Evolutionary conservation across 2,888 invertebrate species (phyloP), one percentile per base, ranked within the genome.

Genomic region (Melanchra persicariae): DNA sequence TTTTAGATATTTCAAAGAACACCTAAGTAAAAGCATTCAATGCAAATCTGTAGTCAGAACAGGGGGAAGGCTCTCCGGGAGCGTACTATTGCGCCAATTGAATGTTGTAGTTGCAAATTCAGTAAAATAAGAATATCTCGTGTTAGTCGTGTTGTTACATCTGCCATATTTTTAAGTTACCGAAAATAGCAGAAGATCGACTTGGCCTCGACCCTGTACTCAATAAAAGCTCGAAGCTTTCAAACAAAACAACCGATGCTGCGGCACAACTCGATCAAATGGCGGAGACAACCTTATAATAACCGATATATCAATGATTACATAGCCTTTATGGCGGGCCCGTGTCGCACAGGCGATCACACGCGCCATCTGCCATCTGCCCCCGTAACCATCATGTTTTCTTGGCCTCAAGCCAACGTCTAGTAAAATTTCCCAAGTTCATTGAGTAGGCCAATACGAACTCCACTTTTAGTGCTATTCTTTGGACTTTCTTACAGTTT

Each of bases 401-500:
- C 85, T 90, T 93, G 92, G 91, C 88, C 65, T 78, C 43, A 61
- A 90, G 92, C 92, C 92, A 92, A 87, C 78, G 76, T 84, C 88
- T 88, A 90, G 88, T 87, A 87, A 88, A 88, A 89, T 86, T 87
- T 87, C 85, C 87, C 91, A 91, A 91, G 91, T 92, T 91, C 92
- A 93, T 91, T 91, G 89, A 91, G 87, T 88, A 89, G 86, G 84
- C 87, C 88, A 87, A 87, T 87, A 83, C 78, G 71, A 85, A 87
- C 85, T 87, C 85, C 80, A 85, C 85, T 87, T 90, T 89, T 86
- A 87, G 79, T 89, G 83, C 78, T 83, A 85, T 88, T 88, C 85
- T 87, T 86, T 58, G 80, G 85, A 88, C 87, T 84, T 88, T 88
- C 85, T 74, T 81, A 70, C 30, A 8, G 62, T 73, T n/a, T 63